These are phyloP conservation scores for Falco biarmicus DNA, from an alignment of 2,797 vertebrate genomes.

Conservation along the genomic window DNA sequence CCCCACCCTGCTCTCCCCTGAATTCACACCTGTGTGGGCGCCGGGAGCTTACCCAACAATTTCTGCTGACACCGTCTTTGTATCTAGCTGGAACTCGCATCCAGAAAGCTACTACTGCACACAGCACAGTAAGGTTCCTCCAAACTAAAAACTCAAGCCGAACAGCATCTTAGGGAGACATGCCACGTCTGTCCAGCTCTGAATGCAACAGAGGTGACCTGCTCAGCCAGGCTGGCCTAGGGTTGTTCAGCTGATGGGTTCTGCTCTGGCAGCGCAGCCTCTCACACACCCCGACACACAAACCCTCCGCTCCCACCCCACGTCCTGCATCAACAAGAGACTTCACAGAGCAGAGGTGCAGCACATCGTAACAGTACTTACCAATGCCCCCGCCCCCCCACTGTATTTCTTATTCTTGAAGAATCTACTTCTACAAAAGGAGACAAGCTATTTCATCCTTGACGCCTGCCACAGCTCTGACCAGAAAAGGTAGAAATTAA, in stretches of 20 bases:
- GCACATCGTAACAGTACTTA: background rate
- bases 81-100: background rate
- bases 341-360: background rate
- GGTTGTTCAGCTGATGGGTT: background rate
- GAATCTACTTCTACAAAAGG: background rate
- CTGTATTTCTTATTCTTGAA: background rate
- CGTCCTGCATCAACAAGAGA: background rate
- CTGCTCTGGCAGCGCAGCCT: background rate
- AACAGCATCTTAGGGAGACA: background rate
- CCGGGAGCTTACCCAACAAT: too few relatives aligned
- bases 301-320: background rate
- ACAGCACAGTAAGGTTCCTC: background rate
- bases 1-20: background rate
- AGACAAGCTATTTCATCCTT: background rate
- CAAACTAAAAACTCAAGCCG: background rate
- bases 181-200: rapidly evolving
- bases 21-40: too few relatives aligned
- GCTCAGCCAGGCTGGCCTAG: background rate
- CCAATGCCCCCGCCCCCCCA: rapidly evolving
- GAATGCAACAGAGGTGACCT: background rate
- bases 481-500: background rate
- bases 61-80: background rate
- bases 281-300: background rate
- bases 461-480: background rate
- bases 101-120: background rate